Evolutionary conservation across 2,113 vertebrate genomes (phyloP).

Genomic region (Mesitornis unicolor): DNA sequence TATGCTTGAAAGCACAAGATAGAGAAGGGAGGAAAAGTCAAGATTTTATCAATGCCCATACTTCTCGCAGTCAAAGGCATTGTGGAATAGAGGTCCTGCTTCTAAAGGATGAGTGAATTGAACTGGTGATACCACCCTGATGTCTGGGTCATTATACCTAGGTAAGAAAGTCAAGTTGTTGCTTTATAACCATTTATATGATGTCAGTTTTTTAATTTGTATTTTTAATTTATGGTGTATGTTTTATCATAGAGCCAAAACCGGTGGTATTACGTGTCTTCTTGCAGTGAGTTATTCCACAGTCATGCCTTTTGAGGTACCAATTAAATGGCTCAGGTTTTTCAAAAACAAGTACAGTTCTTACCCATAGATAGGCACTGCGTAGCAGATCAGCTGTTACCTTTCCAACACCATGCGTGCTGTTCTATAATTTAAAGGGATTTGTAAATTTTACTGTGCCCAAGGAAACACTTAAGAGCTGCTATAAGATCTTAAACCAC

Average conservation of each 20-base stretch:
- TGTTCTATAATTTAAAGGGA: neutral
- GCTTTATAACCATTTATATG: neutral
- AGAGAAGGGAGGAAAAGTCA: neutral
- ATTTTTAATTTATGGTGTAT: no score
- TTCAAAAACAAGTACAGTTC: neutral
- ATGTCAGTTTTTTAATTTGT: no score
- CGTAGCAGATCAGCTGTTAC: neutral
- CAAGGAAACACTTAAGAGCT: neutral
- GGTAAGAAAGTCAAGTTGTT: neutral
- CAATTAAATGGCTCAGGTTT: neutral
- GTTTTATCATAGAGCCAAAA: neutral
- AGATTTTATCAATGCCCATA: neutral
- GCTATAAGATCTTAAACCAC: neutral
- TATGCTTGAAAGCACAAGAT: neutral
- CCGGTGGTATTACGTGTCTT: accelerated
- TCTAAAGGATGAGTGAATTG: neutral
- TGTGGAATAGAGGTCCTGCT: neutral
- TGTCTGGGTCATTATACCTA: neutral
- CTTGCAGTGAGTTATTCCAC: neutral
- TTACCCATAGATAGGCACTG: accelerated
- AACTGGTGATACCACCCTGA: neutral
- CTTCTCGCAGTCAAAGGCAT: neutral
- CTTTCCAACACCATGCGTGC: neutral
- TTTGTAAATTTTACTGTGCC: neutral
- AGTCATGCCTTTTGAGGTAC: accelerated